Evolutionary conservation across 2,888 invertebrate species (phyloP).

Genomic region (Tenthredo scrophulariae): DNA sequence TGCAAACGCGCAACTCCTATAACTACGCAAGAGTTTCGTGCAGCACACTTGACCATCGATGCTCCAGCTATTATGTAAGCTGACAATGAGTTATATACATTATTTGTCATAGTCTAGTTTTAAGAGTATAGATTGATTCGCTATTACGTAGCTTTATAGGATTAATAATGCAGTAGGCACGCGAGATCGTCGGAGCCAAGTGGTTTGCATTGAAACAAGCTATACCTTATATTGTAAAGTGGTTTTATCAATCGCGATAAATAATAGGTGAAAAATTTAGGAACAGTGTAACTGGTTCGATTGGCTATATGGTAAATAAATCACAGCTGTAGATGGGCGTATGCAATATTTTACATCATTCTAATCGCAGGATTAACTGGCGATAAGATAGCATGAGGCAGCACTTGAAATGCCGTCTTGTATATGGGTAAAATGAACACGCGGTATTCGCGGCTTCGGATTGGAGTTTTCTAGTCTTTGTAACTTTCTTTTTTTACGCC

Average conservation of each 20-base stretch:
- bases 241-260: neutral
- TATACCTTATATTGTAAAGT: neutral
- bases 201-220: neutral
- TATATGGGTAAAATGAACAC: neutral
- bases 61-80: conserved; percentile 16
- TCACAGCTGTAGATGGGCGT: conserved; percentile 10
- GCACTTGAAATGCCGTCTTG: neutral
- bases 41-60: neutral
- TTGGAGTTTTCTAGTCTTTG: neutral
- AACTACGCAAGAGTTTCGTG: conserved; percentile 7
- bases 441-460: neutral
- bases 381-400: neutral
- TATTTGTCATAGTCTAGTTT: neutral
- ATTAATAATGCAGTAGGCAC: neutral
- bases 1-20: neutral
- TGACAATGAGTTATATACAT: neutral
- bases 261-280: neutral
- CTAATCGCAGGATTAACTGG: neutral
- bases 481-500: neutral
- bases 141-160: neutral
- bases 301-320: neutral
- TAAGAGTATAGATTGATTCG: conserved; percentile 5
- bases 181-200: neutral
- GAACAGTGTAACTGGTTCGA: neutral
- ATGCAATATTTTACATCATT: neutral